Evolutionary conservation across 2,113 vertebrate genomes (phyloP), one percentile per base, ranked within the genome.

Genomic region (Etheostoma spectabile): DNA sequence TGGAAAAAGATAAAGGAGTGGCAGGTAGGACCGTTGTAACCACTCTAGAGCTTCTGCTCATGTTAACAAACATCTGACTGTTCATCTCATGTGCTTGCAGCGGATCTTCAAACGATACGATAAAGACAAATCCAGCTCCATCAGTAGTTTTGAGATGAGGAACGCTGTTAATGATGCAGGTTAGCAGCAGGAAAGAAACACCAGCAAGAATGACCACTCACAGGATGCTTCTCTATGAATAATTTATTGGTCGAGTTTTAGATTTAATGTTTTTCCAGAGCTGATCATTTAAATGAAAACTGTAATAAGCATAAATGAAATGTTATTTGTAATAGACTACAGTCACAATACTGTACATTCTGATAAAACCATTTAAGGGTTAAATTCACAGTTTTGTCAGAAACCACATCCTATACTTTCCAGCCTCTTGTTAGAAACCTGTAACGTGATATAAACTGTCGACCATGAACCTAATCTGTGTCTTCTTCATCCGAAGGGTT

Each of bases 101-200:
- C 93, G 93, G 94, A 97, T 98, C 91, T 99, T 99, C 93, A 96
- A 94, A 78, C 84, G 5, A 12, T 99, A 97, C 0, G 96, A 96
- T 79, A 86, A 94, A 0, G 96, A 98, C 88, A 95, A 96, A 1
- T 95, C 95, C 0, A 95, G 94, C 86, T 95, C 94, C 76, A 99
- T 99, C 91, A 98, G 97, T 74, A 99, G 98, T 91, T 99, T 99
- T 0, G 97, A 99, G 92, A 98, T 99, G 98, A 97, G 98, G 61
- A 99, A 97, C 0, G 97, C 97, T 0, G 95, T 99, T 51, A 96
- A 97, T 0, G 97, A 97, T 2, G 97, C 97, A 96, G 98, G 98
- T 99, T 91, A 86, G 88, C 30, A 33, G 6, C 11, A 22, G 19
- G n/a, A 7, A 2, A 33, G 7, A 57, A 27, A 42, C 7, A 30